These are phyloP conservation scores for Reticulitermes speratus DNA, from an alignment of 1,140 invertebrate genomes.

Conservation along the genomic window DNA sequence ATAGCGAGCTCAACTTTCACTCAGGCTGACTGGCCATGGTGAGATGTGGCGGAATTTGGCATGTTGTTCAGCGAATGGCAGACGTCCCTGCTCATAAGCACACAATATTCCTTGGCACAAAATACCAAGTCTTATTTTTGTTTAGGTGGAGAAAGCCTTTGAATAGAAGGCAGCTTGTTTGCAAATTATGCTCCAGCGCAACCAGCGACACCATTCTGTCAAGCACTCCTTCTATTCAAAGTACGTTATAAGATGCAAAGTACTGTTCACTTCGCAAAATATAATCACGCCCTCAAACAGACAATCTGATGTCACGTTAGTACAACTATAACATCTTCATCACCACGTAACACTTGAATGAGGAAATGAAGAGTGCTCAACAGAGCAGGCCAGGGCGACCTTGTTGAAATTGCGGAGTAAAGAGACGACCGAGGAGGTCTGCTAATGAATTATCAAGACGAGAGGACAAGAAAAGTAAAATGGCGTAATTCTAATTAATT, in stretches of 20 bases:
- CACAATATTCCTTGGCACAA: no score
- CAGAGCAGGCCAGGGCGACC: background rate
- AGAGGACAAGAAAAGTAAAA: background rate
- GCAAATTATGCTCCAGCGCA: background rate
- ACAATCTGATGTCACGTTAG: background rate
- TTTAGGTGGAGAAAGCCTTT: no score
- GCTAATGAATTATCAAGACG: conserved; percentile 13
- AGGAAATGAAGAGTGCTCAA: background rate
- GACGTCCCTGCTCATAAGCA: no score
- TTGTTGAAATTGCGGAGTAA: background rate
- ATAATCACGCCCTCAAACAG: background rate
- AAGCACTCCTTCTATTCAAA: background rate
- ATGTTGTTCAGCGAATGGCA: no score
- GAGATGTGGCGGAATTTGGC: no score
- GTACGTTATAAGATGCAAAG: background rate
- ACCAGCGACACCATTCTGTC: background rate
- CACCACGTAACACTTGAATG: background rate
- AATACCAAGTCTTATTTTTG: no score
- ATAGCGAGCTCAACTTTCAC: no score
- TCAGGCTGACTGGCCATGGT: no score
- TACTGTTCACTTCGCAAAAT: conserved; percentile 10
- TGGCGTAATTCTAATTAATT: background rate
- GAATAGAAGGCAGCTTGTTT: background rate
- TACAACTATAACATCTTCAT: background rate
- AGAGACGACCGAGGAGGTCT: background rate